phyloP scores from a whole-genome alignment of 2,888 invertebrate genomes.

The Cetonia aurata region DNA sequence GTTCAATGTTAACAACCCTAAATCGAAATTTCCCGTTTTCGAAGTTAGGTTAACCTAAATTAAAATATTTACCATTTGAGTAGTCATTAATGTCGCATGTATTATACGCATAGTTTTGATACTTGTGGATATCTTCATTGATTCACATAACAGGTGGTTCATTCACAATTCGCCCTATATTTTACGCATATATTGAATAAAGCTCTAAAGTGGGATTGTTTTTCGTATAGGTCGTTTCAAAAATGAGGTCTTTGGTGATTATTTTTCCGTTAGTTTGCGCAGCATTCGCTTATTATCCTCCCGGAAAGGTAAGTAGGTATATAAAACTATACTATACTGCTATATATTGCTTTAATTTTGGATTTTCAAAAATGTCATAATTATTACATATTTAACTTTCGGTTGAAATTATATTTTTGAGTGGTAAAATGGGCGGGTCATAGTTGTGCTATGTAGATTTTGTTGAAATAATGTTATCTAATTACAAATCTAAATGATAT shows the following conservation, averaged over 20 bases:
- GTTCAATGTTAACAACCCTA: too few relatives aligned
- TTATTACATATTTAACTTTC: not conserved
- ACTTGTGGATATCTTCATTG: conserved; percentile 49
- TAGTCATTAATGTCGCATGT: too few relatives aligned
- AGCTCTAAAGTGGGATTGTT: conserved; percentile 4
- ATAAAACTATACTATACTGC: not conserved
- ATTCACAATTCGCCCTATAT: conserved; percentile 45
- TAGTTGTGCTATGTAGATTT: too few relatives aligned
- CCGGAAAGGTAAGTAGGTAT: conserved; percentile 63
- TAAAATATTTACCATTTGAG: too few relatives aligned
- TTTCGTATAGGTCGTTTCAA: conserved; percentile 44
- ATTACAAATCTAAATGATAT: too few relatives aligned
- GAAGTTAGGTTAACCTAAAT: too few relatives aligned
- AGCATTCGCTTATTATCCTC: conserved; percentile 61
- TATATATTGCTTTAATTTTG: conserved; percentile 19
- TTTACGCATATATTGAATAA: conserved; percentile 13
- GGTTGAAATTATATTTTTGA: not conserved
- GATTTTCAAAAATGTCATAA: conserved; percentile 2
- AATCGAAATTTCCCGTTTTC: too few relatives aligned
- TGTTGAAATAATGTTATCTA: too few relatives aligned
- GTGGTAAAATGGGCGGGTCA: conserved; percentile 13
- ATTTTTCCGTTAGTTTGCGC: conserved; percentile 55
- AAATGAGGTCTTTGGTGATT: conserved; percentile 55
- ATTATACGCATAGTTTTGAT: conserved; percentile 7
- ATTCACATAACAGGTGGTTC: conserved; percentile 54